Evolutionary conservation across 2,113 vertebrate genomes (phyloP).

Genomic region (Zosterops japonicus): DNA sequence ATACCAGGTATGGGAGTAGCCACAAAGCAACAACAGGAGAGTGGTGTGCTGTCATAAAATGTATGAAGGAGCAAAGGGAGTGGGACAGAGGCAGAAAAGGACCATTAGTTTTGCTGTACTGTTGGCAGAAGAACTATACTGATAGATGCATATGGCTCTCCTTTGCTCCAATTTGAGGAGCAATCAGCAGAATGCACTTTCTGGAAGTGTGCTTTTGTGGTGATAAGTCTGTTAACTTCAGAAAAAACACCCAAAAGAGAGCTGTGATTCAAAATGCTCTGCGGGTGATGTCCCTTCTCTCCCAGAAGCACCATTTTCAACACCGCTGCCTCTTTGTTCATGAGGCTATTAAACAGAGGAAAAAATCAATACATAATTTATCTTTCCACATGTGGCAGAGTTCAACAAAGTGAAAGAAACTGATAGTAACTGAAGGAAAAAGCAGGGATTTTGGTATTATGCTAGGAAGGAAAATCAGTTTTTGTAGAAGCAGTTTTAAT

Average conservation of each 20-base stretch:
- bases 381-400: constrained; percentile 16
- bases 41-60: background rate
- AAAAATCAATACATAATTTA: constrained; percentile 74
- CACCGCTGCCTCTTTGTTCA: constrained; percentile 16
- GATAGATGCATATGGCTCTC: constrained; percentile 8
- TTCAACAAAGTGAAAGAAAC: constrained; percentile 28
- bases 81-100: background rate
- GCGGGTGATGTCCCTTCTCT: background rate
- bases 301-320: background rate
- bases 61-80: background rate
- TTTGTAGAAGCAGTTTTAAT: background rate
- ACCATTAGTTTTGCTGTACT: background rate
- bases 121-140: background rate
- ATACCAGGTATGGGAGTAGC: background rate
- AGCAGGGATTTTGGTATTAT: background rate
- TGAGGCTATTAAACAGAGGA: constrained; percentile 24
- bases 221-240: background rate
- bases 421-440: background rate
- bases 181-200: background rate
- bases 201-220: background rate
- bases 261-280: background rate
- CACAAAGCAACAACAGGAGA: background rate
- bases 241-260: constrained; percentile 5
- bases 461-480: background rate
- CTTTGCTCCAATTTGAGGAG: background rate